A percentile compares a stretch with the other conserved stretches of the same genome.
phyloP scores from a whole-genome alignment of 2,797 vertebrate species.

The Periophthalmus magnuspinnatus region DNA sequence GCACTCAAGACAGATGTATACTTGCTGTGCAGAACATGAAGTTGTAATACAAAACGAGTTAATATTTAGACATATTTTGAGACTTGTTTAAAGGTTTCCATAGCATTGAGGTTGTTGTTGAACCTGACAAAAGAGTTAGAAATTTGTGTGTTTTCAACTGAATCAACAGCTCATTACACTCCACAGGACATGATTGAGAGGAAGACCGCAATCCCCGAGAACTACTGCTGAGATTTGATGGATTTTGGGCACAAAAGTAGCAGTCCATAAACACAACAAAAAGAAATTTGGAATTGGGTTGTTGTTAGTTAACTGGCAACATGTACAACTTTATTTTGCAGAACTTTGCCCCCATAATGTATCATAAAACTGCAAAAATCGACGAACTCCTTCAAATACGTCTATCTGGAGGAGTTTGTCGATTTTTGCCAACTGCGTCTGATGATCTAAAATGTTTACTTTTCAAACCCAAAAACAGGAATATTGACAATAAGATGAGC shows the following conservation, averaged over 20 bases:
- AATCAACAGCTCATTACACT: slow-evolving; percentile 7
- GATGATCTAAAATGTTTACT: too few relatives aligned
- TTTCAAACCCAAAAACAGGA: too few relatives aligned
- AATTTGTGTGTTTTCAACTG: background rate
- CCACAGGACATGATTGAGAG: slow-evolving; percentile 4
- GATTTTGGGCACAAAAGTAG: background rate
- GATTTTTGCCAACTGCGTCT: too few relatives aligned
- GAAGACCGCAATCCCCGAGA: background rate
- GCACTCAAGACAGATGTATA: background rate
- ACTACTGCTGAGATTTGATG: background rate
- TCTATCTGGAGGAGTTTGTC: too few relatives aligned
- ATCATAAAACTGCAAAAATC: too few relatives aligned
- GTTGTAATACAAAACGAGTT: background rate
- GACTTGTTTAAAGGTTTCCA: background rate
- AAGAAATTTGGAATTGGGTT: background rate
- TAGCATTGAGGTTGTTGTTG: background rate
- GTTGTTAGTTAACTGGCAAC: background rate
- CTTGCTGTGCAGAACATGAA: background rate
- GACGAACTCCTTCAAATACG: too few relatives aligned
- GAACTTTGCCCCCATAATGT: background rate
- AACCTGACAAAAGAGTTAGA: background rate
- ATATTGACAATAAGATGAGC: too few relatives aligned
- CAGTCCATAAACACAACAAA: slow-evolving; percentile 4
- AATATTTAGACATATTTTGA: background rate
- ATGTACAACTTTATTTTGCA: background rate